Base-by-base conservation (phyloP, 2,113 vertebrate genomes). In the Stigmatopora argus region DNA sequence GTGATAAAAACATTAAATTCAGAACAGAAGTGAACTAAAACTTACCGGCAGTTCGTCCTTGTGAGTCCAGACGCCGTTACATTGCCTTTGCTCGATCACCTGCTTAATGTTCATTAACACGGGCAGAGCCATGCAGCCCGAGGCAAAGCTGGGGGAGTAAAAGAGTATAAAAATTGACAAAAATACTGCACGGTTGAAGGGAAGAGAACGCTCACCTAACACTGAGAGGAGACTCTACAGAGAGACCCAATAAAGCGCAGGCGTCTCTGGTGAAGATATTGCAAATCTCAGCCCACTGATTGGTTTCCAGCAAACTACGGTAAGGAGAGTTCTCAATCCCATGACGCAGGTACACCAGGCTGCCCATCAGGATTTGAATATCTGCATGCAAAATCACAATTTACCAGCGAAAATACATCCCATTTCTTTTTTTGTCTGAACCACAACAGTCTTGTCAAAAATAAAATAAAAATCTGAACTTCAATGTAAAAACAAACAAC, bases 301-400 rank as follows among this genome's bases (percentile, higher is more conserved):
- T 93, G 48, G 89, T 92, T 86, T 94, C 93, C 75, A 95, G 86
- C 69, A 95, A 85, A 72, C 90, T 92, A 76, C 92, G 90, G 80
- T 94, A 95, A 0, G 94, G 94, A 0, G 93, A 95, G 82, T 94
- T 95, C 71, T 93, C 92, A 18, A 95, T 92, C 70, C 94, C 94
- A n/a, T 94, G 91, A 19, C 93, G 92, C 67, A 95, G 85, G 84
- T 95, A 94, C n/a, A 94, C 94, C 66, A 95, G 87, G 55, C 93
- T 95, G 73, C 94, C 94, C 94, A 95, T 95, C 81, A 95, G 89
- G 77, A 94, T 94, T 89, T 95, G 94, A 78, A 95, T 95, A 83
- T 95, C 94, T 95, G 71, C 38, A 67, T 21, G 11, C 4, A 53
- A 34, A 48, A 64, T 17, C 5, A 26, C 38, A 41, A 41, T 1